Percentiles rank a stretch among this genome's conserved stretches.
These are phyloP conservation scores for Harlomillsia oculata DNA, from an alignment of 1,140 invertebrate genomes.

Conservation along the genomic window DNA sequence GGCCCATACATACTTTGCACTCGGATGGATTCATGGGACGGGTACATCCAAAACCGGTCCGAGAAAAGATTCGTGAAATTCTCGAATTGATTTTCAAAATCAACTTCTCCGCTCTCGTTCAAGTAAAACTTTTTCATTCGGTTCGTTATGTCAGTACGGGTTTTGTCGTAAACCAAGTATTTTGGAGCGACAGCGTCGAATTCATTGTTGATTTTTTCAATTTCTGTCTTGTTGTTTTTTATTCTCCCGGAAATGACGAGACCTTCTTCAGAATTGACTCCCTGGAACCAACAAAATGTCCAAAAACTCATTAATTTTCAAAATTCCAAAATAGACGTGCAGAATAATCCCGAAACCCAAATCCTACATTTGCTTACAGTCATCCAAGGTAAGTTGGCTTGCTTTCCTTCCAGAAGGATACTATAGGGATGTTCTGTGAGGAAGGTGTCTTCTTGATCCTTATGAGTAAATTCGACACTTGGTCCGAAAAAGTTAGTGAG, in stretches of 20 bases:
- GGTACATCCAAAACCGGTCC: slow-evolving; percentile 1
- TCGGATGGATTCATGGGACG: neutral
- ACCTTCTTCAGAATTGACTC: slow-evolving; percentile 18
- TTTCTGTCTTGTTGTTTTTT: slow-evolving; percentile 11
- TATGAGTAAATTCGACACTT: slow-evolving; percentile 42
- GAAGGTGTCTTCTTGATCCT: slow-evolving; percentile 41
- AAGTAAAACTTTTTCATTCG: slow-evolving; percentile 13
- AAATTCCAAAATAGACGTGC: too few relatives aligned
- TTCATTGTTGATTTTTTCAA: slow-evolving; percentile 9
- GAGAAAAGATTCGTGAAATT: slow-evolving; percentile 9
- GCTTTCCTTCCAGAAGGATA: neutral
- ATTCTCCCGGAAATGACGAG: slow-evolving; percentile 12
- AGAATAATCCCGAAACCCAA: too few relatives aligned
- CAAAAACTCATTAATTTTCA: too few relatives aligned
- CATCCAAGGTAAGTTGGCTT: slow-evolving; percentile 3
- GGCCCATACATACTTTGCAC: neutral
- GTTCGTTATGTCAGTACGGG: slow-evolving; percentile 14
- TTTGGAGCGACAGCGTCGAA: slow-evolving; percentile 13
- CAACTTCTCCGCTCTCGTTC: neutral
- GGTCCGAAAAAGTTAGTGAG: slow-evolving; percentile 48
- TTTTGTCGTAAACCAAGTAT: slow-evolving; percentile 5
- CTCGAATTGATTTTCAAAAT: neutral
- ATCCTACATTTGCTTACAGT: too few relatives aligned
- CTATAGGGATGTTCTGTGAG: slow-evolving; percentile 46
- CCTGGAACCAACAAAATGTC: slow-evolving; percentile 7